Percentiles rank a stretch among this genome's conserved stretches.
phyloP scores from a whole-genome alignment of 2,113 vertebrate genomes.

The Brachionichthys hirsutus region DNA sequence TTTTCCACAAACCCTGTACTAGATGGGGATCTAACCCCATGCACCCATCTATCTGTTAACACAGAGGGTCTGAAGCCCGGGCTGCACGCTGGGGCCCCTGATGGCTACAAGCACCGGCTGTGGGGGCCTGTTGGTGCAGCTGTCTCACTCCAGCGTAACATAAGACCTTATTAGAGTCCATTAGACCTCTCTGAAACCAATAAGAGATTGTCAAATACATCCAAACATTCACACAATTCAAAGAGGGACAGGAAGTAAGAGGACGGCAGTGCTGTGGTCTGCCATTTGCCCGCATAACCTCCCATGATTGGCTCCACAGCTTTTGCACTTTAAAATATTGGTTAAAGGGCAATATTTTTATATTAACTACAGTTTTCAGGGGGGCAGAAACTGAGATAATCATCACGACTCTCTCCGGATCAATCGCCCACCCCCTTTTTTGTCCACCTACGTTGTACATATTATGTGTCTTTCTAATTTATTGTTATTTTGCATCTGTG shows the following conservation, averaged over 20 bases:
- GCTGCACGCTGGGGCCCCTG: constrained; percentile 56
- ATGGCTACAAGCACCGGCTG: constrained; percentile 56
- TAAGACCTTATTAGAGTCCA: constrained; percentile 87
- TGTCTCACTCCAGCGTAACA: constrained; percentile 84
- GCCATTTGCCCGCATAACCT: constrained; percentile 36
- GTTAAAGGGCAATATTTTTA: background rate
- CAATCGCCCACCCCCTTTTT: too few species aligned
- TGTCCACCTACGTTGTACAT: too few species aligned
- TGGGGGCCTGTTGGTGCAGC: constrained; percentile 80
- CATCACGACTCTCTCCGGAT: too few species aligned
- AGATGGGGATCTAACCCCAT: constrained; percentile 53
- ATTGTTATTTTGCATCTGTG: too few species aligned
- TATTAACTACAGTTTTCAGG: background rate
- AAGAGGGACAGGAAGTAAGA: constrained; percentile 60
- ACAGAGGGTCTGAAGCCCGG: constrained; percentile 67
- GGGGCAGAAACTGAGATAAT: too few species aligned
- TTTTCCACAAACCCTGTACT: constrained; percentile 34
- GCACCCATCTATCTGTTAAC: constrained; percentile 80
- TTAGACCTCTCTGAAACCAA: constrained; percentile 86
- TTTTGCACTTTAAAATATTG: background rate
- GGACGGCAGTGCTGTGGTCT: constrained; percentile 14
- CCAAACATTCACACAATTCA: constrained; percentile 81
- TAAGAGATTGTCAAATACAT: constrained; percentile 86
- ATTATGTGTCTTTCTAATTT: too few species aligned
- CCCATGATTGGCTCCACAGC: background rate